Evolutionary conservation across 2,113 vertebrate genomes (phyloP), one percentile per base, ranked within the genome.

Genomic region (Marmota monax): DNA sequence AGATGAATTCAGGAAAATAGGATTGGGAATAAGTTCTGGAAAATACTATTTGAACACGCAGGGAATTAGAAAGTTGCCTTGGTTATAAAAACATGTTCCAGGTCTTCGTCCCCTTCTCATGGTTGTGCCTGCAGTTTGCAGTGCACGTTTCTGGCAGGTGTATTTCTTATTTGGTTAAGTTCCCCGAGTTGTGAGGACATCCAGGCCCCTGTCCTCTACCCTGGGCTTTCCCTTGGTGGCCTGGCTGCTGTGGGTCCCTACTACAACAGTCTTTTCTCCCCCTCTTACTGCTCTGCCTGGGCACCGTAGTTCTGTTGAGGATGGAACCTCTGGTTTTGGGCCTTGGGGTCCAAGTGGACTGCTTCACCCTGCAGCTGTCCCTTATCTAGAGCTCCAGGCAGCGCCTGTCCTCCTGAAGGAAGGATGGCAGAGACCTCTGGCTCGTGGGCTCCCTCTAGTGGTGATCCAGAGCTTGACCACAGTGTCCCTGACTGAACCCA

Each of bases 381-480:
- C 65, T 9, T 17, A 20, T 65, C 58, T 13, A 4, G 27, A 12
- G 58, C 61, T 27, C 27, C 29, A 18, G 3, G 13, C 67, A 18
- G 13, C 7, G n/a, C 85, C 63, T 58, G 65, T 18, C n/a, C 58
- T 8, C 92, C 51, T 29, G 76, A 9, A 45, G 45, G 27, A 88
- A 77, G 73, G 29, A 0, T 56, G 82, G 84, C 58, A n/a, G 14
- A 88, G 63, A 25, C 96, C 80, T 85, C n/a, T 3, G 78, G 97
- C 96, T 98, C 97, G 96, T 42, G 78, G 76, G 84, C 85, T 97
- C 98, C 98, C 98, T 98, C 98, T 98, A 0, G 88, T 85, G 61
- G 32, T 73, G 39, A 69, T 88, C 56, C 76, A 86, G 82, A 97
- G 11, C 18, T 25, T 73, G 79, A 29, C 45, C 34, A 5, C 27